These are phyloP conservation scores for Recurvirostra avosetta DNA, from an alignment of 2,113 vertebrate species.

Conservation along the genomic window DNA sequence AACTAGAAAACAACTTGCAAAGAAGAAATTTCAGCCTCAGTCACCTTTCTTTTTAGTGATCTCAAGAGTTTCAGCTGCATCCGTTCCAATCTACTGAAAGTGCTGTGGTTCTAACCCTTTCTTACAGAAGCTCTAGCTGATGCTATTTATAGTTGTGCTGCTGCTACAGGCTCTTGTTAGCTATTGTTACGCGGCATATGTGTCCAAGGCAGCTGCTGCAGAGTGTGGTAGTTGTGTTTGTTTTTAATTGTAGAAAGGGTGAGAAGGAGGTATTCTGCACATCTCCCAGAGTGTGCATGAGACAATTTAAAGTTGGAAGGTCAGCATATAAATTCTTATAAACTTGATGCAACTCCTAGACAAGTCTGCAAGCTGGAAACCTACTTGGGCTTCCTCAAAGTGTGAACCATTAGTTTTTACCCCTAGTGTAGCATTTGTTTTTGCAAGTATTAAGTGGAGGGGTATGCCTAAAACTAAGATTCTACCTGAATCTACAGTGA, in stretches of 20 bases:
- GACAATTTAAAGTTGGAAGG: neutral
- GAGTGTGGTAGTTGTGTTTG: neutral
- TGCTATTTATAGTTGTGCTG: slow-evolving; percentile 43
- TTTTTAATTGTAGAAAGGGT: neutral
- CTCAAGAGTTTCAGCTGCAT: neutral
- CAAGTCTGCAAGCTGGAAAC: neutral
- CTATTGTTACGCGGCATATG: neutral
- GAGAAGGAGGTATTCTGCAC: neutral
- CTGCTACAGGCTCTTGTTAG: slow-evolving; percentile 32
- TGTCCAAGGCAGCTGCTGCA: slow-evolving; percentile 30
- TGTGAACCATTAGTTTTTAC: neutral
- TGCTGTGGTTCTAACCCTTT: slow-evolving; percentile 1
- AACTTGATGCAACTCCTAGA: neutral
- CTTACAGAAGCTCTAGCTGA: neutral
- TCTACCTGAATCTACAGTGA: neutral
- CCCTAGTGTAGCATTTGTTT: neutral
- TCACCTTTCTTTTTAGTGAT: neutral
- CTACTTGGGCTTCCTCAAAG: neutral
- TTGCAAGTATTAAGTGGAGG: neutral
- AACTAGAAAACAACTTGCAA: neutral
- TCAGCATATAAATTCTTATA: neutral
- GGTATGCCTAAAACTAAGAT: neutral
- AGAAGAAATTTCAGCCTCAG: neutral
- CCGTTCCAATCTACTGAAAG: neutral
- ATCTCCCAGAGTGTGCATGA: neutral